Evolutionary conservation across 1,140 invertebrate genomes (phyloP).

Genomic region (Zaprionus capensis): DNA sequence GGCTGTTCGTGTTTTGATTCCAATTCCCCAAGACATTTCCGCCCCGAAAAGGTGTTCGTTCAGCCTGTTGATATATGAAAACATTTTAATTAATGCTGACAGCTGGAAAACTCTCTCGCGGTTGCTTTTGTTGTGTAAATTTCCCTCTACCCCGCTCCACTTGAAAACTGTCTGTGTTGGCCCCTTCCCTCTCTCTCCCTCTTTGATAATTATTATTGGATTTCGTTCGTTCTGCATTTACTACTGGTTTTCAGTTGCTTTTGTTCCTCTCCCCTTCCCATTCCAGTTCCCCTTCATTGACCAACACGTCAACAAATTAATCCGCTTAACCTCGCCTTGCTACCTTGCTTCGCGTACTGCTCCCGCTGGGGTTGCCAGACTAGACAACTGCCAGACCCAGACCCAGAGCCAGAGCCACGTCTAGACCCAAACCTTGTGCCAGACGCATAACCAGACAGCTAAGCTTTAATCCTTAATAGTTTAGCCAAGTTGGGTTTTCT

Average conservation of each 20-base stretch:
- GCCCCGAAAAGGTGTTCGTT: constrained; percentile 62
- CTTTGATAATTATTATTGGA: constrained; percentile 75
- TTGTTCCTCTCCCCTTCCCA: constrained; percentile 22
- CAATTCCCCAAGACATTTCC: constrained; percentile 65
- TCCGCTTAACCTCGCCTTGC: constrained; percentile 70
- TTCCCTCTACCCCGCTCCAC: constrained; percentile 14
- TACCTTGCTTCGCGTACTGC: constrained; percentile 35
- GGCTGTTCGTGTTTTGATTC: constrained; percentile 62
- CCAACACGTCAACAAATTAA: constrained; percentile 75
- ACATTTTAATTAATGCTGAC: constrained; percentile 82
- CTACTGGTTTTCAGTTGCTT: constrained; percentile 51
- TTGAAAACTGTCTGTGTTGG: not conserved
- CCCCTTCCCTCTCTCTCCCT: not conserved
- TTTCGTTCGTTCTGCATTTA: constrained; percentile 56
- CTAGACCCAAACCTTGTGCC: constrained; percentile 31
- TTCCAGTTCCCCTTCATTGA: constrained; percentile 37
- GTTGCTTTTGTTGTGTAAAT: constrained; percentile 80
- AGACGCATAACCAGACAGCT: constrained; percentile 74
- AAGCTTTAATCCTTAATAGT: constrained; percentile 76
- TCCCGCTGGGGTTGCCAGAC: constrained; percentile 56
- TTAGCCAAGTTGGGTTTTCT: constrained; percentile 52
- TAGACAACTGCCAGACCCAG: constrained; percentile 65
- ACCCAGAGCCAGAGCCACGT: constrained; percentile 59
- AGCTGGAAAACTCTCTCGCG: constrained; percentile 73
- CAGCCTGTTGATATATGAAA: constrained; percentile 65